Conservation (phyloP, 2,113 vertebrate species). For the Gallinago media region DNA sequence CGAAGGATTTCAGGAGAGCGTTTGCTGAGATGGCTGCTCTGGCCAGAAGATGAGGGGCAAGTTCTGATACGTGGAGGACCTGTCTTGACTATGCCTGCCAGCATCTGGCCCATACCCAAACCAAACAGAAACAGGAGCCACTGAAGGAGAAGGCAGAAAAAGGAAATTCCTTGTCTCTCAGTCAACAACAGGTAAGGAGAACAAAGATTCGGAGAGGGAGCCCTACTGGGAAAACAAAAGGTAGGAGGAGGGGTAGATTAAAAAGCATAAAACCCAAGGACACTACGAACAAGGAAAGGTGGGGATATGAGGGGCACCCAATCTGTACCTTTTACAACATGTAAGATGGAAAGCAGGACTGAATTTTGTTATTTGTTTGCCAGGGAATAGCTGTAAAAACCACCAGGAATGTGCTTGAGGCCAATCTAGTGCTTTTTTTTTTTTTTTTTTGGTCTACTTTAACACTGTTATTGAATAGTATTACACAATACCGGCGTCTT, state of each 20-base stretch:
- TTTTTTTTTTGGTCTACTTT: neutral
- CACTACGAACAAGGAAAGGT: neutral
- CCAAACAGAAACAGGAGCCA: neutral
- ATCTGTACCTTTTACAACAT: neutral
- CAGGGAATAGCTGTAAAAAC: slow-evolving; percentile 20
- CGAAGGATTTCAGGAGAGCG: neutral
- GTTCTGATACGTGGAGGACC: neutral
- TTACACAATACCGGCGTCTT: neutral
- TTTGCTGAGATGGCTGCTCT: neutral
- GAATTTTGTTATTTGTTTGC: slow-evolving; percentile 10
- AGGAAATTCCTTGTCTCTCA: neutral
- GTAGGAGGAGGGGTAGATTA: neutral
- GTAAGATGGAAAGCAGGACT: neutral
- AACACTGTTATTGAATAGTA: neutral
- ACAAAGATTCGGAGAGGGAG: neutral
- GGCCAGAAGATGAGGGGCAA: neutral
- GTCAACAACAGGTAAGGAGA: slow-evolving; percentile 31
- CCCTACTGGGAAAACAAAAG: neutral
- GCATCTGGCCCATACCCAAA: neutral
- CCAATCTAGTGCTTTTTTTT: neutral
- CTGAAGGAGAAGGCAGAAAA: neutral
- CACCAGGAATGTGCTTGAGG: neutral
- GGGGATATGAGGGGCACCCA: neutral
- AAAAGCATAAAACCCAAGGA: neutral
- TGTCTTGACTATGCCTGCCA: neutral